Evolutionary conservation across 1,140 invertebrate species (phyloP).

Genomic region (Dufourea novaeangliae): DNA sequence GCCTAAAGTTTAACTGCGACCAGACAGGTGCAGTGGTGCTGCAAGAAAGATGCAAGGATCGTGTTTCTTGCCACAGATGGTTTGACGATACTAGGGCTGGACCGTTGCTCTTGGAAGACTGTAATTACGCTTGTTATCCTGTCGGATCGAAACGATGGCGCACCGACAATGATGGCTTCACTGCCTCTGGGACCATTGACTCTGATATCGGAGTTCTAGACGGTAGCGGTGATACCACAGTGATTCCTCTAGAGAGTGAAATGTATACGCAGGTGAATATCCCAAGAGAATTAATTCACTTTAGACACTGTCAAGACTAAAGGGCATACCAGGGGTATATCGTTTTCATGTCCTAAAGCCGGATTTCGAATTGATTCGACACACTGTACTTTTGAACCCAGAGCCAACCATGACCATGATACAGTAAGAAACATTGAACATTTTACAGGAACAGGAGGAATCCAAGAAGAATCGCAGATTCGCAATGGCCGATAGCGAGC

Average conservation of each 20-base stretch:
- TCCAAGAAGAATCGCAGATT: conserved; percentile 56
- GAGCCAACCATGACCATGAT: too few relatives aligned
- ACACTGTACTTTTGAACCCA: too few relatives aligned
- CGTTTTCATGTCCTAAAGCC: too few relatives aligned
- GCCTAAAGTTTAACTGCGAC: conserved; percentile 87
- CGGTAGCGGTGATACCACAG: conserved; percentile 70
- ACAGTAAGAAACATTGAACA: too few relatives aligned
- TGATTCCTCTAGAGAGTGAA: conserved; percentile 66
- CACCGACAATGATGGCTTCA: background rate
- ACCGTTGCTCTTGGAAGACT: conserved; percentile 81
- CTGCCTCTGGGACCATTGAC: conserved; percentile 21
- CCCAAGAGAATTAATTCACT: background rate
- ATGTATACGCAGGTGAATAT: conserved; percentile 52
- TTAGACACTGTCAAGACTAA: too few relatives aligned
- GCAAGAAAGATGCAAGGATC: conserved; percentile 86
- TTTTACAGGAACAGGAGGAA: conserved; percentile 38
- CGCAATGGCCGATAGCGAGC: conserved; percentile 66
- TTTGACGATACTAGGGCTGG: conserved; percentile 82
- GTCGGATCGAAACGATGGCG: conserved; percentile 47
- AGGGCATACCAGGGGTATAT: too few relatives aligned
- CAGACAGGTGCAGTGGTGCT: conserved; percentile 84
- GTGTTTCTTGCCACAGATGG: conserved; percentile 85
- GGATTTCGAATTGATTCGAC: too few relatives aligned
- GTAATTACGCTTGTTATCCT: conserved; percentile 83
- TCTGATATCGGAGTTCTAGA: conserved; percentile 9